Evolutionary conservation across 2,888 invertebrate genomes (phyloP).

Genomic region (Elmis aenea): DNA sequence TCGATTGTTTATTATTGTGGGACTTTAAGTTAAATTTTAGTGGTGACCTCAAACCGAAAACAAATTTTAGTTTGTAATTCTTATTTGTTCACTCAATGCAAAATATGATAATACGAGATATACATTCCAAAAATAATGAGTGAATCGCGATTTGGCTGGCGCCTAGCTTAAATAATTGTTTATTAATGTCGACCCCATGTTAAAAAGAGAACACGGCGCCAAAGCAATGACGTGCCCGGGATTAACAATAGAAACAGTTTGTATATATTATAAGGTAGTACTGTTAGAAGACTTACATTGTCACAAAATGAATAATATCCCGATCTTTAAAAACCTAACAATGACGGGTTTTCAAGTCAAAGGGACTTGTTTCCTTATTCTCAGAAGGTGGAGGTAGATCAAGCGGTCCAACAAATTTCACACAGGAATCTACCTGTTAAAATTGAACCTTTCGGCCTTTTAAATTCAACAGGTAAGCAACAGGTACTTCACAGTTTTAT

Average conservation of each 20-base stretch:
- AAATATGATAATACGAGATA: conserved; percentile 22
- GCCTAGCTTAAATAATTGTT: conserved; percentile 17
- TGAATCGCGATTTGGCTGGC: conserved; percentile 18
- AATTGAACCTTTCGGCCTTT: conserved; percentile 4
- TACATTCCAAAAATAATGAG: conserved; percentile 19
- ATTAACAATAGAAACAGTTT: conserved; percentile 14
- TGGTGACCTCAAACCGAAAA: too few species aligned
- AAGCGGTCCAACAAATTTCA: conserved; percentile 12
- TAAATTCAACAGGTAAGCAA: conserved; percentile 17
- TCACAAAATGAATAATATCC: conserved; percentile 25
- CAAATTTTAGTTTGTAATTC: conserved; percentile 12
- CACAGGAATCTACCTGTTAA: conserved; percentile 22
- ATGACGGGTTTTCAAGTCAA: conserved; percentile 23
- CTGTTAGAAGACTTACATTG: conserved; percentile 16
- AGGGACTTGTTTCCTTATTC: conserved; percentile 19
- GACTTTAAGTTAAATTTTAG: too few species aligned
- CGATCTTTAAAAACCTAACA: conserved; percentile 24
- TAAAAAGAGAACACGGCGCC: conserved; percentile 18
- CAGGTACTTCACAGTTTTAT: conserved; percentile 20
- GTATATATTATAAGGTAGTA: conserved; percentile 12
- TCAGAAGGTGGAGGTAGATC: conserved; percentile 21
- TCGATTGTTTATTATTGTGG: too few species aligned
- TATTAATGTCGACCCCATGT: conserved; percentile 16
- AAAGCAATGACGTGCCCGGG: conserved; percentile 9
- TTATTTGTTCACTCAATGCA: conserved; percentile 20